A percentile compares a stretch with the other conserved stretches of the same genome.
Conservation (phyloP, 2,797 vertebrate species). For the Rhincodon typus region DNA sequence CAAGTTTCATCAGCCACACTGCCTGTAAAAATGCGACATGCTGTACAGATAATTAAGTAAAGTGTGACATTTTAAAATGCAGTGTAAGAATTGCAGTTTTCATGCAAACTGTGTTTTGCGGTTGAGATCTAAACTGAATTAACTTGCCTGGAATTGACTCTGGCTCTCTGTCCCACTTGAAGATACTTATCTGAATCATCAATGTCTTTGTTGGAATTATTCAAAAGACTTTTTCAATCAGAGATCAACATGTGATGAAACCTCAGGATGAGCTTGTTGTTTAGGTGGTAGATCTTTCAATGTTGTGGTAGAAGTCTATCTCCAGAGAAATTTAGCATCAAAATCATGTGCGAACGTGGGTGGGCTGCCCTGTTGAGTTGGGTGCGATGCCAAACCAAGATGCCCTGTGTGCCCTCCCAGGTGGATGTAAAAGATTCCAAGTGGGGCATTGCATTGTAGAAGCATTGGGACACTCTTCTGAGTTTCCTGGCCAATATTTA, state of each 20-base stretch:
- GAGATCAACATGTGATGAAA: background rate
- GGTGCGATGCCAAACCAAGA: background rate
- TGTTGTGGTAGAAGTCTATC: background rate
- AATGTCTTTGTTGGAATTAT: background rate
- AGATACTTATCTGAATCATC: background rate
- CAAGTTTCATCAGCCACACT: slow-evolving; percentile 12
- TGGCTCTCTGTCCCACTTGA: background rate
- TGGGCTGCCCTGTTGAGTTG: background rate
- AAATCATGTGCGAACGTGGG: background rate
- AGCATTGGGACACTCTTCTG: no score
- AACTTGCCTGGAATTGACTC: background rate
- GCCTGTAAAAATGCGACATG: background rate
- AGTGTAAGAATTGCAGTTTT: background rate
- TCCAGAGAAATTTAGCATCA: background rate
- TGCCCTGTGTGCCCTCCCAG: background rate
- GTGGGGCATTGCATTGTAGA: no score
- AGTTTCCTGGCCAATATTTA: background rate
- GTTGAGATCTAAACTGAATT: background rate
- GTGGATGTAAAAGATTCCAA: background rate
- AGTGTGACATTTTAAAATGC: slow-evolving; percentile 34
- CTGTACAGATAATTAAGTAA: slow-evolving; percentile 23
- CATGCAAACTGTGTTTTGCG: background rate
- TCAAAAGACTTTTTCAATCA: background rate
- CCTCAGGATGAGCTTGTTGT: background rate
- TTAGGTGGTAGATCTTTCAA: background rate